Evolutionary conservation across 2,888 invertebrate genomes (phyloP).

Genomic region (Petrolisthes cinctipes): DNA sequence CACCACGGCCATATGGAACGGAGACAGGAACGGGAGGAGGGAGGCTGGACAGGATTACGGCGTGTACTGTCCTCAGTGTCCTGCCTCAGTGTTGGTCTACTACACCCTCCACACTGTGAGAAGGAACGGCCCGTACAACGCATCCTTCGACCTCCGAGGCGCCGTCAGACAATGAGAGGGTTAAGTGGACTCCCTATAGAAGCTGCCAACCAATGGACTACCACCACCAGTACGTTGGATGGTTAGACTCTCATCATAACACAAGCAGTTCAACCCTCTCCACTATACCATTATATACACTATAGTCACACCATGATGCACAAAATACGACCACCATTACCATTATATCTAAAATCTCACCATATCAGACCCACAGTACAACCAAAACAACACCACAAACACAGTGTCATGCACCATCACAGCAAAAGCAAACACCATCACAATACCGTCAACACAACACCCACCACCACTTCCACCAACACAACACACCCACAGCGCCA

Average conservation of each 20-base stretch:
- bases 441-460: too few species aligned
- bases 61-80: constrained; percentile 38
- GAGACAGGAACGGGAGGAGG: not conserved
- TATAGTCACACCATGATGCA: too few species aligned
- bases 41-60: constrained; percentile 33
- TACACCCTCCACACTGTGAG: constrained; percentile 29
- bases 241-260: not conserved
- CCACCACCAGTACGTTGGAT: not conserved
- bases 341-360: too few species aligned
- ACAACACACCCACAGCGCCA: too few species aligned
- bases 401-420: too few species aligned
- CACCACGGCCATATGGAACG: not conserved
- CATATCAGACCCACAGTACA: too few species aligned
- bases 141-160: constrained; percentile 37
- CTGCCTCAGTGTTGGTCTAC: not conserved
- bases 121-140: constrained; percentile 52
- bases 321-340: too few species aligned
- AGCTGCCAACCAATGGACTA: constrained; percentile 38
- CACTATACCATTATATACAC: too few species aligned
- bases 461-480: too few species aligned
- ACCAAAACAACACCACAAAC: too few species aligned
- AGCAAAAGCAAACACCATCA: too few species aligned
- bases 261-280: too few species aligned
- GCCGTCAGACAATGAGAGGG: constrained; percentile 46
- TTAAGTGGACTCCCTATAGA: constrained; percentile 53